These are phyloP conservation scores for Drosophila rubida DNA, from an alignment of 2,888 invertebrate genomes.

Conservation along the genomic window DNA sequence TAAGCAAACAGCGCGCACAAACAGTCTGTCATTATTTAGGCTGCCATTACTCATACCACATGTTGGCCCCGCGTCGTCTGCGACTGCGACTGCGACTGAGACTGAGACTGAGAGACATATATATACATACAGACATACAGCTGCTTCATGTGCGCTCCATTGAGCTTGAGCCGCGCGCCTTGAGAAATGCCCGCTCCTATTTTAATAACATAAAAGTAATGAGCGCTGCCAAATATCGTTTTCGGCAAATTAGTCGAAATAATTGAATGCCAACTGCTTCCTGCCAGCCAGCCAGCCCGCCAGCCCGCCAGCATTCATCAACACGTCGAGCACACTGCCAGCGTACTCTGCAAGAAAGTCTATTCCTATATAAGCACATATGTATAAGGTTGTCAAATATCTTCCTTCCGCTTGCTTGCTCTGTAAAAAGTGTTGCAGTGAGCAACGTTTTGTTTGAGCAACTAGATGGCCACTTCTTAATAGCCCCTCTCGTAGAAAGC, in stretches of 20 bases:
- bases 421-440: too few relatives aligned
- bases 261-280: slow-evolving; percentile 30
- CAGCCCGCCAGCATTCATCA: background rate
- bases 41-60: slow-evolving; percentile 67
- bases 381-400: too few relatives aligned
- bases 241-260: slow-evolving; percentile 36
- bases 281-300: too few relatives aligned
- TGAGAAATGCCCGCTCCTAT: slow-evolving; percentile 27
- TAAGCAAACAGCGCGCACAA: slow-evolving; percentile 39
- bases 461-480: too few relatives aligned
- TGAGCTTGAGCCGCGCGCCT: slow-evolving; percentile 31
- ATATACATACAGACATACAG: too few relatives aligned
- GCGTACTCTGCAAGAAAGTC: background rate
- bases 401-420: too few relatives aligned
- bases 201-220: slow-evolving; percentile 52
- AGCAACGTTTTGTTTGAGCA: too few relatives aligned
- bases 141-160: slow-evolving; percentile 48
- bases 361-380: too few relatives aligned
- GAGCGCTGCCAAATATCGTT: slow-evolving; percentile 36
- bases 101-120: too few relatives aligned
- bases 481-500: too few relatives aligned
- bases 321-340: background rate
- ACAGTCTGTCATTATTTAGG: slow-evolving; percentile 54
- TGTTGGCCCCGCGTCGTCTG: slow-evolving; percentile 27
- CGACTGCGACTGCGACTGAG: too few relatives aligned